Evolutionary conservation across 2,888 invertebrate genomes (phyloP), one percentile per base, ranked within the genome.

Genomic region (Pandemis corylana): DNA sequence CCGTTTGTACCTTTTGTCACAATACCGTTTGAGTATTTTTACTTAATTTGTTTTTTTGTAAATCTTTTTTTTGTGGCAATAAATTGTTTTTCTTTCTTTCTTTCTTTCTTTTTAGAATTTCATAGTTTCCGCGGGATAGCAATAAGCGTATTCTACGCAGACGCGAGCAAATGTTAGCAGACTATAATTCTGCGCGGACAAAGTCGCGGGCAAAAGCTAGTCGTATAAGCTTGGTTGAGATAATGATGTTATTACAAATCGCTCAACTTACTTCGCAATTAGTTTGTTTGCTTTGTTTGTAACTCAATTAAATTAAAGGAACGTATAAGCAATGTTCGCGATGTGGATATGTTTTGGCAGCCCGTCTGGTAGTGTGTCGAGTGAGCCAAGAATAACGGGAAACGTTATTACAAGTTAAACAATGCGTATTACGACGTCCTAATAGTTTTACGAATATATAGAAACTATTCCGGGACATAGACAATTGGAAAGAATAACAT

Each of bases 321-420:
- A 13, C 44, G 20, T 41, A 64, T 59, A 64, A 73, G 65, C 64
- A 73, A 20, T n/a, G 7, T 59, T 0, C n/a, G 64, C 28, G 59
- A 64, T 56, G n/a, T 46, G 49, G 46, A 69, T 49, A 56, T 73
- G 68, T 73, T 69, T 73, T 73, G 73, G 73, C 68, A 65, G 13
- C 59, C 68, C 49, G 69, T 65, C 64, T 56, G 41, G 41, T 59
- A 36, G 13, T 15, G n/a, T 13, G 20, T 28, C 42, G 64, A 49
- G 10, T 49, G 49, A 49, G 41, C 42, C 63, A 46, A 59, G 49
- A 73, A 73, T 73, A 73, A 65, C 64, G 10, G 15, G 61, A 15
- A 15, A 71, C 71, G n/a, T 56, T 46, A 59, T 65, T 56, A 46
- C 46, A 59, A 56, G 20, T 28, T 36, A 64, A 64, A 44, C 20